Percentiles rank a stretch among this genome's conserved stretches.
These are phyloP conservation scores for Spermophilus dauricus DNA, from an alignment of 2,113 vertebrate species.

Conservation along the genomic window DNA sequence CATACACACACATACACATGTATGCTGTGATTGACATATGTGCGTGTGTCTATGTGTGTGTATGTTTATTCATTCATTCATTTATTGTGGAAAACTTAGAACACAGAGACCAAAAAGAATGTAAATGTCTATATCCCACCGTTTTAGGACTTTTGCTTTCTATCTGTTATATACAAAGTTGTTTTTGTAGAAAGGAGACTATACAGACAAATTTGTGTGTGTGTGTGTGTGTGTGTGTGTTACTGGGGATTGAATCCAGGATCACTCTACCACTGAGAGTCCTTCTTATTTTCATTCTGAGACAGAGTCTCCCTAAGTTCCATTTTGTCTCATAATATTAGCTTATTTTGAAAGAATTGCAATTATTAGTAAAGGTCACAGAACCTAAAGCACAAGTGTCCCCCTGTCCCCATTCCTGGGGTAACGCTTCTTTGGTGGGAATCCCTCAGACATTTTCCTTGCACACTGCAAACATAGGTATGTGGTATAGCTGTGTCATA, in stretches of 20 bases:
- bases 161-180: neutral
- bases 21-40: neutral
- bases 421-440: neutral
- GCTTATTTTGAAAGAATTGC: neutral
- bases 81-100: neutral
- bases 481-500: accelerated
- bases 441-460: neutral
- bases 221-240: too few species aligned
- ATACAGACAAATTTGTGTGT: neutral
- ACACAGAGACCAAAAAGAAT: neutral
- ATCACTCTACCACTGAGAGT: too few species aligned
- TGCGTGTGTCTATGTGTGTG: neutral
- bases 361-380: neutral
- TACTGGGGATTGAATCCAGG: too few species aligned
- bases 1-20: too few species aligned
- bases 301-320: neutral
- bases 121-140: neutral
- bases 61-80: neutral
- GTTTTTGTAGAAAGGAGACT: neutral
- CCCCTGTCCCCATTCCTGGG: neutral
- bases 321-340: neutral
- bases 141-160: neutral
- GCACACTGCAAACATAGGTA: accelerated
- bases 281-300: neutral
- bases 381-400: neutral